Evolutionary conservation across 2,113 vertebrate species (phyloP).

Genomic region (Numenius arquata): DNA sequence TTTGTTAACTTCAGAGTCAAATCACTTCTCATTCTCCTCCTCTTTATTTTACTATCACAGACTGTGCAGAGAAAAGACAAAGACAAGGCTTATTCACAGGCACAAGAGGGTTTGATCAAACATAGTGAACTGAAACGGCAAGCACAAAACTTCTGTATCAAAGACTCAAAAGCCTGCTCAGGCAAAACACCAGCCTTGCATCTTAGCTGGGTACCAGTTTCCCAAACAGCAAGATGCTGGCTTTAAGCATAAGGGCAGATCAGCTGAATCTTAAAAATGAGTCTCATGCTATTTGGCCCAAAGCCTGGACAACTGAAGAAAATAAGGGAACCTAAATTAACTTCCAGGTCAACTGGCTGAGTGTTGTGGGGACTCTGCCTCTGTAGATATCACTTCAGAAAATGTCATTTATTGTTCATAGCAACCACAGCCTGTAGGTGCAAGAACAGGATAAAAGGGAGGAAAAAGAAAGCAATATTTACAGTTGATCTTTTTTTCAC

Average conservation of each 20-base stretch:
- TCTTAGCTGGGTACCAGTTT: not conserved
- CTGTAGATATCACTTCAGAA: conserved; percentile 35
- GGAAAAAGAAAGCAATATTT: conserved; percentile 66
- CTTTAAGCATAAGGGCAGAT: not conserved
- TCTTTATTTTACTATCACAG: not conserved
- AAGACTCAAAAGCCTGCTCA: not conserved
- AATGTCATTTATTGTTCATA: conserved; percentile 46
- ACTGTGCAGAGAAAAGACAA: not conserved
- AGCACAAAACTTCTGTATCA: not conserved
- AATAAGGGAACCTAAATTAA: not conserved
- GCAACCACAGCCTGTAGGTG: conserved; percentile 50
- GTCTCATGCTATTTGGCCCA: not conserved
- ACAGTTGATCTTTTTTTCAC: conserved; percentile 46
- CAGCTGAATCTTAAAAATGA: not conserved
- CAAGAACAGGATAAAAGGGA: conserved; percentile 47
- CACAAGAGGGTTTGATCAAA: not conserved
- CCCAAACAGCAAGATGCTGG: not conserved
- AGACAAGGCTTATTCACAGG: not conserved
- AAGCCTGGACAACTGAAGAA: not conserved
- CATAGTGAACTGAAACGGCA: not conserved
- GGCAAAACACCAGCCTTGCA: not conserved
- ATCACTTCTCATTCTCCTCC: not conserved
- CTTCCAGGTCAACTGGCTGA: not conserved
- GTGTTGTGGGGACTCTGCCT: not conserved
- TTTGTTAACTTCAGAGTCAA: not conserved